Conservation (phyloP, 2,888 invertebrate species). For the Panorpa germanica region DNA sequence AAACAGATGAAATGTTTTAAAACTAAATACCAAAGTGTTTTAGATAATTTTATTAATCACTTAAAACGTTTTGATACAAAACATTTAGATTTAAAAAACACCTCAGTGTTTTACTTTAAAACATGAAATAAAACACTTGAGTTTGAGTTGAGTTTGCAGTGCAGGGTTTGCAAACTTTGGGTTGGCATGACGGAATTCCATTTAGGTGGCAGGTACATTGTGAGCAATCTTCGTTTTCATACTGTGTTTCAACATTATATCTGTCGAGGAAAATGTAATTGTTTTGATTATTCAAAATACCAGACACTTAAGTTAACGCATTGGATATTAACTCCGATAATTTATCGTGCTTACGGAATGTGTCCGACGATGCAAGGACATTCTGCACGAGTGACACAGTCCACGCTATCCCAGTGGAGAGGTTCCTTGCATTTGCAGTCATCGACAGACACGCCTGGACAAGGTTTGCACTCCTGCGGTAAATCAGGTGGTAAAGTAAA, state of each 20-base stretch:
- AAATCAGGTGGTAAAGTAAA: conserved; percentile 9
- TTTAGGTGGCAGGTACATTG: conserved; percentile 63
- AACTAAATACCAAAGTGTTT: too few species aligned
- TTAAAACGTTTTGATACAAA: too few species aligned
- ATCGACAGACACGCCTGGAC: conserved; percentile 29
- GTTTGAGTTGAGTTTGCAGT: too few species aligned
- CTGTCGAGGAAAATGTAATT: conserved; percentile 24
- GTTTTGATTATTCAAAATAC: conserved; percentile 19
- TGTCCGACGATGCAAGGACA: conserved; percentile 64
- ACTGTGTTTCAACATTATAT: conserved; percentile 52
- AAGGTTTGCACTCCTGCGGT: conserved; percentile 25
- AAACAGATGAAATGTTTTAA: too few species aligned
- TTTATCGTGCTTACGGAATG: conserved; percentile 27
- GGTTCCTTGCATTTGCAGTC: conserved; percentile 33
- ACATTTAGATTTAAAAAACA: too few species aligned
- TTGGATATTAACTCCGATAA: conserved; percentile 8
- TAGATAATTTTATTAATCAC: too few species aligned
- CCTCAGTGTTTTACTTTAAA: too few species aligned
- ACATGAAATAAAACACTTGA: too few species aligned
- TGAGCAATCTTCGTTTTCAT: conserved; percentile 52
- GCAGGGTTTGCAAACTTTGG: conserved; percentile 49
- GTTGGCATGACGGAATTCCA: conserved; percentile 48
- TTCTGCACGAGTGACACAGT: conserved; percentile 47
- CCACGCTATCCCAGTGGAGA: conserved; percentile 52
- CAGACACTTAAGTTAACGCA: not conserved